phyloP scores from a whole-genome alignment of 1,140 invertebrate species.

The Bombus vancouverensis region DNA sequence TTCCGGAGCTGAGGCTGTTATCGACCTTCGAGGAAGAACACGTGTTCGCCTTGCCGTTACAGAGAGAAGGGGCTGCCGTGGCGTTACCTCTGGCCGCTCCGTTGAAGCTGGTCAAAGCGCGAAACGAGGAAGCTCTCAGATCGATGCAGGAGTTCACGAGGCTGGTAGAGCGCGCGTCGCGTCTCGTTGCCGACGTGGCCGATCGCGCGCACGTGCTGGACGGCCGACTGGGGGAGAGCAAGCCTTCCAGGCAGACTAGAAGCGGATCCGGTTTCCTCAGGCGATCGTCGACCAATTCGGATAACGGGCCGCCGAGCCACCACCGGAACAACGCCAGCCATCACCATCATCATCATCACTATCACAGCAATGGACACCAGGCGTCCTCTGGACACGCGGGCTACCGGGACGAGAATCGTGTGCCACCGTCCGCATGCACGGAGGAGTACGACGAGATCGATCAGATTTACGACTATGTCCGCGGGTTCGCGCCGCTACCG shows the following conservation, averaged over 20 bases:
- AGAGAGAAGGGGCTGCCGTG: constrained; percentile 90
- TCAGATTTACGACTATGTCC: constrained; percentile 97
- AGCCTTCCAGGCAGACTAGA: constrained; percentile 79
- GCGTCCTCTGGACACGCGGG: constrained; percentile 65
- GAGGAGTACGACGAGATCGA: constrained; percentile 98
- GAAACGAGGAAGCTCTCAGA: constrained; percentile 92
- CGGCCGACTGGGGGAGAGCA: constrained; percentile 88
- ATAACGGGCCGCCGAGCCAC: constrained; percentile 83
- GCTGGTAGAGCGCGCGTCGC: constrained; percentile 90
- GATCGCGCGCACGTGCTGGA: constrained; percentile 91
- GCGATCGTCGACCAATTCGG: constrained; percentile 87
- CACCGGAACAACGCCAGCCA: constrained; percentile 71
- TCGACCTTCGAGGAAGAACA: constrained; percentile 92
- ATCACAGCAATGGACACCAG: constrained; percentile 69
- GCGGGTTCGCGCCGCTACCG: constrained; percentile 94
- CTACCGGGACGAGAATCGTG: constrained; percentile 82
- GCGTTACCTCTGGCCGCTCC: constrained; percentile 93
- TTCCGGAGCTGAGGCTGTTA: constrained; percentile 91
- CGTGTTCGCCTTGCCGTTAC: constrained; percentile 92
- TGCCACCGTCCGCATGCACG: constrained; percentile 83
- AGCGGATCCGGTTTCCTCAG: constrained; percentile 80
- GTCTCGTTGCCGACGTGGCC: constrained; percentile 90
- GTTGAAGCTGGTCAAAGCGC: constrained; percentile 91
- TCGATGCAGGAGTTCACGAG: constrained; percentile 91
- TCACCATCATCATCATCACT: constrained; percentile 72